Evolutionary conservation across 2,888 invertebrate genomes (phyloP).

Genomic region (Plebejus melissa): DNA sequence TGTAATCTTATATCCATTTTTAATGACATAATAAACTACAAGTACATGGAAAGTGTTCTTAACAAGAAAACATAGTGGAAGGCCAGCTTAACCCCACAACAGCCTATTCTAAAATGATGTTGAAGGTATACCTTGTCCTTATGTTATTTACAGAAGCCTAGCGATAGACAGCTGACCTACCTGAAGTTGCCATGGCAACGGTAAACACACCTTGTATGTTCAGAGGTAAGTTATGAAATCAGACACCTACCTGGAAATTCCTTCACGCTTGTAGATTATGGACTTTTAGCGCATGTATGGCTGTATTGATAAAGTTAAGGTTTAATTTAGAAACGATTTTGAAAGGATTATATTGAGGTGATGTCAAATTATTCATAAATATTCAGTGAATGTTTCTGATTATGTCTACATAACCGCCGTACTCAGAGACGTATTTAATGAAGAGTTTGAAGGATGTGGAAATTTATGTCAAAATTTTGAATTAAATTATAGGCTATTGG

Average conservation of each 20-base stretch:
- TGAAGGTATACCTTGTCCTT: neutral
- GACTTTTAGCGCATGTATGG: neutral
- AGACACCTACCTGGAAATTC: constrained; percentile 6
- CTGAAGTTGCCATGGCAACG: constrained; percentile 43
- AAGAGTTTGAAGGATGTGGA: too few species aligned
- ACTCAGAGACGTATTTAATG: too few species aligned
- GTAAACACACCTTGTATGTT: constrained; percentile 39
- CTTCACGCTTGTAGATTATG: neutral
- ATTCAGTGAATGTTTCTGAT: too few species aligned
- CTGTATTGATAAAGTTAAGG: too few species aligned
- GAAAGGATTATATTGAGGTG: too few species aligned
- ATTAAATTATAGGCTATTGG: too few species aligned
- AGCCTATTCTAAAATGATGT: neutral
- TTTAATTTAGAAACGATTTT: too few species aligned
- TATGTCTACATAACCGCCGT: too few species aligned
- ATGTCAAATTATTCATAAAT: too few species aligned
- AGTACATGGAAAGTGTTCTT: neutral
- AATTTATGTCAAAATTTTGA: too few species aligned
- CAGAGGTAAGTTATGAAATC: constrained; percentile 25
- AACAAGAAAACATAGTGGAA: neutral
- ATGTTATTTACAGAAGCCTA: neutral
- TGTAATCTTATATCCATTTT: constrained; percentile 30
- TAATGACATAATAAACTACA: neutral
- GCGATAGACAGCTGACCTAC: constrained; percentile 41
- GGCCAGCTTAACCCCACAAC: neutral